Percentiles rank a stretch among this genome's conserved stretches.
Conservation (phyloP, 2,888 invertebrate genomes). For the Leptinotarsa juncta region DNA sequence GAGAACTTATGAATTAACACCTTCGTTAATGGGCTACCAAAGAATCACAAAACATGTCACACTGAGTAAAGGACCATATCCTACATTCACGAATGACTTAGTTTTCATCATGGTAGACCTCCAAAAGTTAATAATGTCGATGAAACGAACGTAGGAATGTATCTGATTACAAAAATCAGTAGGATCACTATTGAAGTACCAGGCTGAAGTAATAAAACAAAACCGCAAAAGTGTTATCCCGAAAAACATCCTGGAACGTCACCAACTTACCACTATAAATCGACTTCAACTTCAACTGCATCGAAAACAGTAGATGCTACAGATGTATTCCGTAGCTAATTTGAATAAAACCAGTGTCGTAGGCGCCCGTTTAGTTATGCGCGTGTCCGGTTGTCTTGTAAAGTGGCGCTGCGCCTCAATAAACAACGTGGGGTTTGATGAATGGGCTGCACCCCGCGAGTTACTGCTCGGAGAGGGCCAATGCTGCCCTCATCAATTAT, state of each 20-base stretch:
- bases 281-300: neutral
- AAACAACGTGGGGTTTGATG: conserved; percentile 61
- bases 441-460: conserved; percentile 52
- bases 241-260: neutral
- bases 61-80: too few species aligned
- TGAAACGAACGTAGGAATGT: too few species aligned
- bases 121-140: too few species aligned
- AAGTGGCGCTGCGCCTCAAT: conserved; percentile 58
- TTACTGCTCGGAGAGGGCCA: conserved; percentile 36
- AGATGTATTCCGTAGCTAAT: conserved; percentile 59
- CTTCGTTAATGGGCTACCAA: too few species aligned
- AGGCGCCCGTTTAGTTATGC: conserved; percentile 61
- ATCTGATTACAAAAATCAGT: too few species aligned
- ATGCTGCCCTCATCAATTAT: conserved; percentile 55
- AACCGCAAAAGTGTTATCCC: neutral
- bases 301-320: conserved; percentile 55
- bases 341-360: conserved; percentile 62
- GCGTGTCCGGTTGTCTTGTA: conserved; percentile 59
- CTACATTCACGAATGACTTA: too few species aligned
- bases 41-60: too few species aligned
- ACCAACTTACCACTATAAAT: neutral
- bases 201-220: neutral
- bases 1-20: too few species aligned
- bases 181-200: neutral
- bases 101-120: too few species aligned